phyloP scores from a whole-genome alignment of 30 jellyfish, hydroid and myxozoan species.

The Clytia hemisphaerica region DNA sequence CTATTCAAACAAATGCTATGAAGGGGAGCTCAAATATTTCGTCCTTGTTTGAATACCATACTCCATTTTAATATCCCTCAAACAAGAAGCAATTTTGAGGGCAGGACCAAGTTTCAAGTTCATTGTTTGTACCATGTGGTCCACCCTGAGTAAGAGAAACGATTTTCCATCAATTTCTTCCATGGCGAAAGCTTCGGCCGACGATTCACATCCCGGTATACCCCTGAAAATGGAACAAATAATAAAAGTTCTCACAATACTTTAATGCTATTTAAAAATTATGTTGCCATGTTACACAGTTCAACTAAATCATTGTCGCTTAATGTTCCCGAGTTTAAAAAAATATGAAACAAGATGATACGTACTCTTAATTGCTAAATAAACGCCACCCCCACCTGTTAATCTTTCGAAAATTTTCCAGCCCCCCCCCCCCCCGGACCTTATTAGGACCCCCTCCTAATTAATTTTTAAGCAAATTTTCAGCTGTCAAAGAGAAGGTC shows the following conservation, averaged over 20 bases:
- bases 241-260: too few species aligned
- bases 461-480: too few species aligned
- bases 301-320: neutral
- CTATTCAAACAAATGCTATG: constrained; percentile 15
- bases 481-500: too few species aligned
- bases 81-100: constrained; percentile 78
- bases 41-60: constrained; percentile 71
- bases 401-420: too few species aligned
- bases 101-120: constrained; percentile 98
- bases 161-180: constrained; percentile 99
- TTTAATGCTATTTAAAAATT: too few species aligned
- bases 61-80: constrained; percentile 67
- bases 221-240: constrained; percentile 35
- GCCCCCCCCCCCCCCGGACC: too few species aligned
- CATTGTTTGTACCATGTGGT: constrained; percentile 81
- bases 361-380: too few species aligned
- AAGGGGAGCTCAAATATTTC: constrained; percentile 88
- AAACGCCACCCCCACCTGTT: too few species aligned
- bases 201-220: constrained; percentile 87
- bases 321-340: neutral
- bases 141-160: constrained; percentile 65
- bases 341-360: too few species aligned
- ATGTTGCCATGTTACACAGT: neutral
- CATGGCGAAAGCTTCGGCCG: constrained; percentile 55
- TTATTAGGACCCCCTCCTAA: too few species aligned